Base-by-base conservation (phyloP, 2,797 vertebrate species). In the Hypotaenidia okinawae region DNA sequence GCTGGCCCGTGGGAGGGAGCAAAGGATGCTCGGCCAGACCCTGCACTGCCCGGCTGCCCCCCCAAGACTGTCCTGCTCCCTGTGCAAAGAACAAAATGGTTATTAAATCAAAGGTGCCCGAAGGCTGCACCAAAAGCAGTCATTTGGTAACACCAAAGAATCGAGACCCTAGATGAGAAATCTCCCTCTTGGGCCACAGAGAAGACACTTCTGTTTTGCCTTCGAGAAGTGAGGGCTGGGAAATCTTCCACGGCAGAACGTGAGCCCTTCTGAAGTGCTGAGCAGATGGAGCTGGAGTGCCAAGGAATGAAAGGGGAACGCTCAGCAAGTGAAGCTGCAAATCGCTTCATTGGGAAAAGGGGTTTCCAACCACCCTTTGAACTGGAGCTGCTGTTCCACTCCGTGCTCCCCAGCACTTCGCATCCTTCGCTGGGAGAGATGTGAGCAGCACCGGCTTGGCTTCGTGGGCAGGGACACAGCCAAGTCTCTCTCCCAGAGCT, bases 181-280 rank as follows among this genome's bases (percentile, higher is more conserved):
- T 89, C 89, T 93, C 91, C 78, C 91, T 83, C 75, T 77, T 64
- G 72, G 83, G 84, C 80, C 79, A 77, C 45, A 77, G 83, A 92
- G 54, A 27, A 39, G 89, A 68, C 61, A 83, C 64, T 89, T 69
- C 84, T 74, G 14, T 43, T 11, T 87, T 89, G 80, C 91, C 89
- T 80, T 49, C 79, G 90, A 89, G 85, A 57, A 87, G 66, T 3
- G 76, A 57, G 32, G 84, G 82, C 91, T 87, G 84, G 80, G 93
- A 68, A 95, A 58, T 85, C 72, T 83, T 33, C 52, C 49, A 15
- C 32, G 39, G 52, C 49, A 72, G 58, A 90, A 66, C 69, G 27
- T 24, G 41, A 95, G 72, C 59, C 52, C 30, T 66, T 66, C 72
- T 63, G 70, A 74, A 89, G 76, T 41, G 91, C 87, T 85, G 75